phyloP scores from a whole-genome alignment of 2,113 vertebrate species.

The Corythoichthys haematopterus region DNA sequence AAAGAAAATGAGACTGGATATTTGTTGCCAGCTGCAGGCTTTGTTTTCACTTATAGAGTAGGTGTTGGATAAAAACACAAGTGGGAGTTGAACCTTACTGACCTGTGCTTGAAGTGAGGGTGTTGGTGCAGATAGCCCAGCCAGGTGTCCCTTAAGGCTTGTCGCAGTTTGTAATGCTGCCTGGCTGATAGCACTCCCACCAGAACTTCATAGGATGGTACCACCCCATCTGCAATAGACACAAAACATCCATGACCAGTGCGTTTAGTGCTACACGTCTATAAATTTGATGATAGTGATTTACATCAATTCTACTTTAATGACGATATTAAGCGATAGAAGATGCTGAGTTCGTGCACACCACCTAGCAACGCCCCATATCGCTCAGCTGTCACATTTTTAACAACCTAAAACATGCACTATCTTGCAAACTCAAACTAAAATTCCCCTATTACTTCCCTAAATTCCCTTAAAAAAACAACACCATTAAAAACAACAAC shows the following conservation, averaged over 20 bases:
- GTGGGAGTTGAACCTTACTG: slow-evolving; percentile 28
- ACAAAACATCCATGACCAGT: slow-evolving; percentile 1
- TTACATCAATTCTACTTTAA: not conserved
- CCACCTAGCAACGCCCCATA: slow-evolving; percentile 48
- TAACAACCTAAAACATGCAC: not conserved
- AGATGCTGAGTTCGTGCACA: not conserved
- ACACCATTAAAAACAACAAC: not conserved
- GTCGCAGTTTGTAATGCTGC: slow-evolving; percentile 82
- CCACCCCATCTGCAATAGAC: slow-evolving; percentile 47
- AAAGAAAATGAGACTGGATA: slow-evolving; percentile 37
- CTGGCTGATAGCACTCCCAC: slow-evolving; percentile 92
- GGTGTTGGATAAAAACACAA: not conserved
- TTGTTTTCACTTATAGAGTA: slow-evolving; percentile 25
- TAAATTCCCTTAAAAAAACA: slow-evolving; percentile 8
- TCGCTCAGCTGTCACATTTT: slow-evolving; percentile 18
- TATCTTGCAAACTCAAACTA: not conserved
- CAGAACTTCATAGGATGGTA: slow-evolving; percentile 77
- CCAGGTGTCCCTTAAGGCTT: slow-evolving; percentile 88
- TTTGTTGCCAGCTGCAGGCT: slow-evolving; percentile 21
- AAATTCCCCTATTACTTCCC: slow-evolving; percentile 14
- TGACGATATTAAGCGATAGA: not conserved
- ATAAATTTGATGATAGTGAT: no score
- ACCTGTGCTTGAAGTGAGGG: slow-evolving; percentile 80
- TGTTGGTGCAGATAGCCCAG: slow-evolving; percentile 80
- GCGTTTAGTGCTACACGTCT: not conserved